Evolutionary conservation across 2,888 invertebrate species (phyloP).

Genomic region (Chrysolina haemoptera): DNA sequence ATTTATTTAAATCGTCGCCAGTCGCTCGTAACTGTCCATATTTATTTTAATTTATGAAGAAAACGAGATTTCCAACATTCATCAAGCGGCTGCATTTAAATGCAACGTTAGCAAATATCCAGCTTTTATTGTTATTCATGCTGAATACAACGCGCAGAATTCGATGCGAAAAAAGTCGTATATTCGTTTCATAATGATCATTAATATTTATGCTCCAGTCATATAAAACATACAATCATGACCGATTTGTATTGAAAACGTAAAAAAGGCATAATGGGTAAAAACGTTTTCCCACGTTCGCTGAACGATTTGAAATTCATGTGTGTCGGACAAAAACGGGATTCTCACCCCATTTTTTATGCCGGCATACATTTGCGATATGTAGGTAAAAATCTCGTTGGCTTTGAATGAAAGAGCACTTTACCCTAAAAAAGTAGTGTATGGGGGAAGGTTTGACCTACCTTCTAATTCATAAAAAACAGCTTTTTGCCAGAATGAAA

Average conservation of each 20-base stretch:
- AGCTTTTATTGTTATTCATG: slow-evolving; percentile 49
- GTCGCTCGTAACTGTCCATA: slow-evolving; percentile 47
- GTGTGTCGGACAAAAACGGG: slow-evolving; percentile 55
- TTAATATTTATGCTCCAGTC: slow-evolving; percentile 44
- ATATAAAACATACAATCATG: slow-evolving; percentile 19
- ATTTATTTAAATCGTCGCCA: slow-evolving; percentile 50
- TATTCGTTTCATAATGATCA: slow-evolving; percentile 44
- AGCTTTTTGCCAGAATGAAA: slow-evolving; percentile 59
- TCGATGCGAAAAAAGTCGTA: slow-evolving; percentile 36
- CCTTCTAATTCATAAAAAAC: slow-evolving; percentile 59
- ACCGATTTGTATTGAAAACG: slow-evolving; percentile 20
- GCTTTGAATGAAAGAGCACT: slow-evolving; percentile 63
- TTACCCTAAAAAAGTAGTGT: slow-evolving; percentile 59
- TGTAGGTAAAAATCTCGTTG: slow-evolving; percentile 64
- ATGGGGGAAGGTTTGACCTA: slow-evolving; percentile 20
- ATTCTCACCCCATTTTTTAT: slow-evolving; percentile 60
- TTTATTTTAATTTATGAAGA: slow-evolving; percentile 51
- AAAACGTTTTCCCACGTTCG: slow-evolving; percentile 59
- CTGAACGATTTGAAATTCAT: slow-evolving; percentile 60
- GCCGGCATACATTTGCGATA: slow-evolving; percentile 58
- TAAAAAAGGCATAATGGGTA: slow-evolving; percentile 33
- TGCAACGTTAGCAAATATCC: slow-evolving; percentile 43
- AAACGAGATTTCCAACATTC: slow-evolving; percentile 53
- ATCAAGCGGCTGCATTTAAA: slow-evolving; percentile 46
- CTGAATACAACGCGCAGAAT: slow-evolving; percentile 38